A percentile compares a stretch with the other conserved stretches of the same genome.
phyloP scores from a whole-genome alignment of 2,888 invertebrate species.

The Euzophera pinguis region DNA sequence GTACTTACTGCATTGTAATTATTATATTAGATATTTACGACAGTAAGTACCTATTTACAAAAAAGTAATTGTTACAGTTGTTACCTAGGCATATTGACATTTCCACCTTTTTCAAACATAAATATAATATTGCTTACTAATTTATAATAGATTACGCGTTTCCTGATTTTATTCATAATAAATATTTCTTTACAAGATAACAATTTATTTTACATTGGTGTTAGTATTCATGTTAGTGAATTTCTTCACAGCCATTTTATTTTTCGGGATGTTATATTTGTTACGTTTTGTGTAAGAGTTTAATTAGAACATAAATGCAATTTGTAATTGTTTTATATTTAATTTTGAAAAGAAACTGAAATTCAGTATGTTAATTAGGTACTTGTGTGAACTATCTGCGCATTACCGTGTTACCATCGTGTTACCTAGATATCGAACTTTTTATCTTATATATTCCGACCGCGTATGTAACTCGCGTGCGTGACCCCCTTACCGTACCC shows the following conservation, averaged over 20 bases:
- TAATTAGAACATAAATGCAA: background rate
- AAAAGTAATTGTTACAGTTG: too few relatives aligned
- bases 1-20: background rate
- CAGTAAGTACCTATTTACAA: too few relatives aligned
- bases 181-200: conserved; percentile 8
- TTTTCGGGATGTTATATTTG: background rate
- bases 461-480: too few relatives aligned
- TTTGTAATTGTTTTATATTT: background rate
- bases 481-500: too few relatives aligned
- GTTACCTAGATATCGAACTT: too few relatives aligned
- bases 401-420: too few relatives aligned
- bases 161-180: background rate
- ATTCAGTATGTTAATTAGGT: too few relatives aligned
- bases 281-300: background rate
- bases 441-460: too few relatives aligned
- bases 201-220: conserved; percentile 13
- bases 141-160: background rate
- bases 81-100: background rate
- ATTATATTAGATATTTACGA: too few relatives aligned
- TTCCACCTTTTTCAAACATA: background rate
- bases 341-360: too few relatives aligned
- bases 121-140: background rate
- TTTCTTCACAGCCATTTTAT: background rate
- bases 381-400: too few relatives aligned
- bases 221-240: conserved; percentile 1